A percentile compares a stretch with the other conserved stretches of the same genome.
Evolutionary conservation across 2,797 vertebrate species (phyloP).

Genomic region (Rhyacichthys aspro): DNA sequence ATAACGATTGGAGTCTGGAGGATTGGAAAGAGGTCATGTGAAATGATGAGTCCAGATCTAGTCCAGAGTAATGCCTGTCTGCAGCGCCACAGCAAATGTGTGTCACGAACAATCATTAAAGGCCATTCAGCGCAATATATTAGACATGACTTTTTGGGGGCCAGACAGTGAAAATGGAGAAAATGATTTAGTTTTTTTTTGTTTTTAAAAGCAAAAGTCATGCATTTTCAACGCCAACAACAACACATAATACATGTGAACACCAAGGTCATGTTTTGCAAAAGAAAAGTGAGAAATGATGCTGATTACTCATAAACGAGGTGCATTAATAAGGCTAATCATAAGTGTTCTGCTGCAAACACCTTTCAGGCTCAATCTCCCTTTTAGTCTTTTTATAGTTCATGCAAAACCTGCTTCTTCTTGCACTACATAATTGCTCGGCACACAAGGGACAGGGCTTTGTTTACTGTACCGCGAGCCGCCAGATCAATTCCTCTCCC

Average conservation of each 20-base stretch:
- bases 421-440: conserved; percentile 76
- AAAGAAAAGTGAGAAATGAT: conserved; percentile 24
- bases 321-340: conserved; percentile 47
- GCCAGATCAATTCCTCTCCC: conserved; percentile 73
- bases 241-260: conserved; percentile 2
- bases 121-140: too few relatives aligned
- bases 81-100: too few relatives aligned
- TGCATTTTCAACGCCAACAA: not conserved
- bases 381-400: conserved; percentile 58
- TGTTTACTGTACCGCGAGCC: conserved; percentile 70
- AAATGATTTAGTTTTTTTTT: too few relatives aligned
- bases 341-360: conserved; percentile 27
- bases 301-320: conserved; percentile 29
- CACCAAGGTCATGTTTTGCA: conserved; percentile 4
- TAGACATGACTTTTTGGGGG: too few relatives aligned
- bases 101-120: too few relatives aligned
- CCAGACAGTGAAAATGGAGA: too few relatives aligned
- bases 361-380: conserved; percentile 26
- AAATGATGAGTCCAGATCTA: too few relatives aligned
- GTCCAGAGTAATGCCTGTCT: too few relatives aligned
- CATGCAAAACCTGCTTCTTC: conserved; percentile 60
- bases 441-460: conserved; percentile 72
- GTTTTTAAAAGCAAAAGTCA: too few relatives aligned
- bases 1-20: too few relatives aligned
- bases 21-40: too few relatives aligned